phyloP scores from a whole-genome alignment of 1,140 invertebrate genomes.

The Antheraea mylitta region DNA sequence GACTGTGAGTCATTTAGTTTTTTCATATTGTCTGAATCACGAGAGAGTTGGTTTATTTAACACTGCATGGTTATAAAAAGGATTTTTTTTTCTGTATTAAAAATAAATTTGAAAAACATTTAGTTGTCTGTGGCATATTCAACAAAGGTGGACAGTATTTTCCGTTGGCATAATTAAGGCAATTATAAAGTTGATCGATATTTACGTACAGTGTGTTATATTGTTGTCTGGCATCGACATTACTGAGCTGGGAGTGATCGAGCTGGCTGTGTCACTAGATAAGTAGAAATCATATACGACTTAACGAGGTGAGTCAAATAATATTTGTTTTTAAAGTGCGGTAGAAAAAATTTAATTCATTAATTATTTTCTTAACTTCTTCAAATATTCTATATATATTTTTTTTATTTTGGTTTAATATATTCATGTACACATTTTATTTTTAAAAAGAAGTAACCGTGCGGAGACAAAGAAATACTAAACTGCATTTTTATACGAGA shows the following conservation, averaged over 20 bases:
- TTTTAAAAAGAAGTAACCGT: too few relatives aligned
- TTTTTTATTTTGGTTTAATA: too few relatives aligned
- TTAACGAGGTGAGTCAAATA: slow-evolving; percentile 1
- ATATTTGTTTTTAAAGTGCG: neutral
- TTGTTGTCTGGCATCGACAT: slow-evolving; percentile 27
- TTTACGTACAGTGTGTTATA: slow-evolving; percentile 28
- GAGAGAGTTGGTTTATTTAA: neutral
- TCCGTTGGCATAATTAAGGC: slow-evolving; percentile 21
- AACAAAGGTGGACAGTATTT: neutral
- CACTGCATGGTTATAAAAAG: neutral
- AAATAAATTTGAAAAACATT: slow-evolving; percentile 4
- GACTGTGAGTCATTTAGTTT: slow-evolving; percentile 25
- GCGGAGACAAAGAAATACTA: too few relatives aligned
- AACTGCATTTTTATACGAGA: too few relatives aligned
- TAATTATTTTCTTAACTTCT: too few relatives aligned
- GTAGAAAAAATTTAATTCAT: too few relatives aligned
- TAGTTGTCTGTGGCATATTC: neutral
- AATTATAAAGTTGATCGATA: slow-evolving; percentile 41
- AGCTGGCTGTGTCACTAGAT: slow-evolving; percentile 25
- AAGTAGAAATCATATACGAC: neutral
- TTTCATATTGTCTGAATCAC: slow-evolving; percentile 14
- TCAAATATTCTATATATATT: too few relatives aligned
- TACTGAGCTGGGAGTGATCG: slow-evolving; percentile 24
- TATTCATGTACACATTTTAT: too few relatives aligned
- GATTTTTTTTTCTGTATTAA: neutral